Percentiles rank a stretch among this genome's conserved stretches.
These are phyloP conservation scores for Gouania willdenowi DNA, from an alignment of 2,797 vertebrate genomes.

Conservation along the genomic window DNA sequence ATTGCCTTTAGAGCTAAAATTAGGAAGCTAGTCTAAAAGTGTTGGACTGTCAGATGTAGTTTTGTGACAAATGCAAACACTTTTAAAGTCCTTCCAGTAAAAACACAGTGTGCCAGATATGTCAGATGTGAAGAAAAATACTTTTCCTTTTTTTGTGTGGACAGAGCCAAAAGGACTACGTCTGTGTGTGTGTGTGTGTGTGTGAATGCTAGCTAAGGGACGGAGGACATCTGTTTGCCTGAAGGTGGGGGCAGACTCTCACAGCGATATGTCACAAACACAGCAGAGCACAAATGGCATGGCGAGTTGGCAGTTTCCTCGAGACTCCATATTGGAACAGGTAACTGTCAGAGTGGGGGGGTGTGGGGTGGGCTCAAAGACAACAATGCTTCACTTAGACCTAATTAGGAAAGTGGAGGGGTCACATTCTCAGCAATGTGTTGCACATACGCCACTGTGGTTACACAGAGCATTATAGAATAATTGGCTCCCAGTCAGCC, in stretches of 20 bases:
- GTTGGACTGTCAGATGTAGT: slow-evolving; percentile 1
- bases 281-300: slow-evolving; percentile 45
- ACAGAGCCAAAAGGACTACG: background rate
- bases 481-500: no score
- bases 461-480: slow-evolving; percentile 9
- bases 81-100: background rate
- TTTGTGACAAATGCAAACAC: background rate
- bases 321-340: slow-evolving; percentile 35
- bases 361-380: slow-evolving; percentile 20
- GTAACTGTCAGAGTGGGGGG: slow-evolving; percentile 54
- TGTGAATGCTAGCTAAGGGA: slow-evolving; percentile 25
- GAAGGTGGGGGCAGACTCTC: slow-evolving; percentile 52
- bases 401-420: slow-evolving; percentile 40
- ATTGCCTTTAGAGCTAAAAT: slow-evolving; percentile 3
- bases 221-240: slow-evolving; percentile 75
- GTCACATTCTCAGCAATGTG: slow-evolving; percentile 43
- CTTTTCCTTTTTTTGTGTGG: background rate
- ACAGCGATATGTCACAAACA: slow-evolving; percentile 32
- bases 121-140: slow-evolving; percentile 7
- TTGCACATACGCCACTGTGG: slow-evolving; percentile 20
- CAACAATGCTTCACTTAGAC: slow-evolving; percentile 51
- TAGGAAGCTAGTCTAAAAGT: background rate
- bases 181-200: slow-evolving; percentile 28
- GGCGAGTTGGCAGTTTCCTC: slow-evolving; percentile 42
- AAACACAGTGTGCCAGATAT: background rate